These are phyloP conservation scores for Babylonia areolata DNA, from an alignment of 1,140 invertebrate genomes.

Conservation along the genomic window DNA sequence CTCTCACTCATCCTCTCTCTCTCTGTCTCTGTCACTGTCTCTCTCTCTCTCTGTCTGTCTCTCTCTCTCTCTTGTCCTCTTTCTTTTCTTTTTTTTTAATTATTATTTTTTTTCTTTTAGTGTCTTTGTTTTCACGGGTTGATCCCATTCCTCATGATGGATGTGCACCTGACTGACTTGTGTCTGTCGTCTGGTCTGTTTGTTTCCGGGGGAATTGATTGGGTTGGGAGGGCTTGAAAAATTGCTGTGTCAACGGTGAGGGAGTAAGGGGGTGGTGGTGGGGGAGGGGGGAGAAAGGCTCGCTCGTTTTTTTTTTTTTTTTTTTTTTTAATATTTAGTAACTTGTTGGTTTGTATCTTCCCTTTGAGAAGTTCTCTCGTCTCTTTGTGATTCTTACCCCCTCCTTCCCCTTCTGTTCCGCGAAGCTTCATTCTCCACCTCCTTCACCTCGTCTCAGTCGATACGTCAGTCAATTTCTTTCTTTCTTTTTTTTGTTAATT, in stretches of 20 bases:
- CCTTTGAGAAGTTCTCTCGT: no score
- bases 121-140: neutral
- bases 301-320: no score
- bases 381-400: neutral
- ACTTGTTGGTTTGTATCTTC: no score
- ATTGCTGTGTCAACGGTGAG: no score
- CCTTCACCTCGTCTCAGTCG: no score
- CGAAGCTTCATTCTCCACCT: no score
- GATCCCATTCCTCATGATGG: neutral
- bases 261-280: no score
- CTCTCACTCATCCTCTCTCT: neutral
- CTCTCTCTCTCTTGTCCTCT: neutral
- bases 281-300: no score
- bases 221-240: neutral
- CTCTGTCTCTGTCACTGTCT: neutral
- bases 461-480: no score
- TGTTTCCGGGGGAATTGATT: neutral
- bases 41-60: neutral
- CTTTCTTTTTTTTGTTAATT: no score
- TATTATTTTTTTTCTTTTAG: neutral
- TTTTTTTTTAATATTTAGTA: no score
- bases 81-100: neutral
- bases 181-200: neutral
- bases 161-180: neutral
- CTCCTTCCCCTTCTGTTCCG: no score